phyloP scores from a whole-genome alignment of 2,113 vertebrate genomes.

The Pseudorasbora parva region DNA sequence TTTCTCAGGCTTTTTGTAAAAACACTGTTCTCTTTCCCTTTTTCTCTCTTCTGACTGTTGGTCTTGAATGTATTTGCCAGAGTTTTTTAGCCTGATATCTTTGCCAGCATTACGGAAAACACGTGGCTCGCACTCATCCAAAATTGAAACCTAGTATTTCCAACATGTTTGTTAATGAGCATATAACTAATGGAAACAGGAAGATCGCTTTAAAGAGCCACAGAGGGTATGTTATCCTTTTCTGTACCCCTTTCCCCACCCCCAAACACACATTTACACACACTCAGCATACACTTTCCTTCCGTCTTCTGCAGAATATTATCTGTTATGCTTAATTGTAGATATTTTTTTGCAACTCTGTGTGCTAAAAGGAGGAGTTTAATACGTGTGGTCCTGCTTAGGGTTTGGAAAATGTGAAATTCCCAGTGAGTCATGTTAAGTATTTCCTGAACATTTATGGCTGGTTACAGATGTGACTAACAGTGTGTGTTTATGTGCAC shows the following conservation, averaged over 20 bases:
- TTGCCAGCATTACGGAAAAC: slow-evolving; percentile 45
- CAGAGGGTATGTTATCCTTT: slow-evolving; percentile 19
- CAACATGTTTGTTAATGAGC: slow-evolving; percentile 35
- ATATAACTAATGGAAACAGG: slow-evolving; percentile 27
- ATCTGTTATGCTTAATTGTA: slow-evolving; percentile 39
- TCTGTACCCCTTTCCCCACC: background rate
- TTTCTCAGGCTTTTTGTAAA: slow-evolving; percentile 20
- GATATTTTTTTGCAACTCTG: slow-evolving; percentile 24
- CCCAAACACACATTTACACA: background rate
- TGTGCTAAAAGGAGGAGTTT: slow-evolving; percentile 38
- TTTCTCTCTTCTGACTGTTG: background rate
- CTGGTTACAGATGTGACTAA: slow-evolving; percentile 16
- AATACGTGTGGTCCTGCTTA: slow-evolving; percentile 17
- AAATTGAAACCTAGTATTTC: slow-evolving; percentile 36
- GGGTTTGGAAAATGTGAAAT: slow-evolving; percentile 53
- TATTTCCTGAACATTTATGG: slow-evolving; percentile 47
- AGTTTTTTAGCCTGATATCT: slow-evolving; percentile 46
- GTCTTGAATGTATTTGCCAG: slow-evolving; percentile 36
- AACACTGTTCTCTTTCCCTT: background rate
- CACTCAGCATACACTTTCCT: background rate
- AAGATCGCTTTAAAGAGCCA: background rate
- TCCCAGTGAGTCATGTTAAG: slow-evolving; percentile 43
- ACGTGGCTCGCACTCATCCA: slow-evolving; percentile 22
- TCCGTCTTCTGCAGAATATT: slow-evolving; percentile 33
- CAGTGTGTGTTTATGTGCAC: background rate